Conservation (phyloP, 2,797 vertebrate species). For the Pogoniulus pusillus region DNA sequence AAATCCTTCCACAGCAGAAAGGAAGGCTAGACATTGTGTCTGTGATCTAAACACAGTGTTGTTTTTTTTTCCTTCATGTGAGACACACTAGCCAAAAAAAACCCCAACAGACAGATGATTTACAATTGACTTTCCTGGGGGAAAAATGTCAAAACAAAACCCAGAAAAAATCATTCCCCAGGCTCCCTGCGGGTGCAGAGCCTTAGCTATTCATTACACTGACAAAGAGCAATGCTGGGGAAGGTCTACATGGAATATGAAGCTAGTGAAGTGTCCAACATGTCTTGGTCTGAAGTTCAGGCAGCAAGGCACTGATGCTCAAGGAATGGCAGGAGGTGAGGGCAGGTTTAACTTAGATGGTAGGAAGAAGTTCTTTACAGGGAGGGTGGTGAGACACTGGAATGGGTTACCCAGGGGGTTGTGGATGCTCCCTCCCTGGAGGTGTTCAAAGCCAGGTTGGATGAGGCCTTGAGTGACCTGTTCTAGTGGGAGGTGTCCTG, state of each 20-base stretch:
- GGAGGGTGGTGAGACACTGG: too few relatives aligned
- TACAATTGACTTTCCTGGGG: neutral
- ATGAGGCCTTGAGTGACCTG: too few relatives aligned
- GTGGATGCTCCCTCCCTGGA: too few relatives aligned
- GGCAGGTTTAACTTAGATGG: too few relatives aligned
- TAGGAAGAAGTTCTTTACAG: too few relatives aligned
- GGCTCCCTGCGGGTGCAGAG: neutral
- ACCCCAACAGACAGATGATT: too few relatives aligned
- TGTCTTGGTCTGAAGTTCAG: neutral
- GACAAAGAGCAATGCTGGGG: neutral
- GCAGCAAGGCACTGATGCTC: rapidly evolving
- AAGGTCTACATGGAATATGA: neutral
- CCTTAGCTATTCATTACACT: neutral
- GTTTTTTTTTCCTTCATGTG: too few relatives aligned
- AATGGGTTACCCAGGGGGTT: too few relatives aligned
- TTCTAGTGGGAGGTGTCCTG: too few relatives aligned
- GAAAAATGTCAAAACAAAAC: neutral
- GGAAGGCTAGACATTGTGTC: neutral
- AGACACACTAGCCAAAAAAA: too few relatives aligned
- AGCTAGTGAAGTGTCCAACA: neutral
- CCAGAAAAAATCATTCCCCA: neutral
- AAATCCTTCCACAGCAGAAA: neutral
- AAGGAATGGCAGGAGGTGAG: neutral
- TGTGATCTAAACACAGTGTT: neutral
- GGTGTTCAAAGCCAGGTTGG: too few relatives aligned